These are phyloP conservation scores for Melanargia galathea DNA, from an alignment of 2,888 invertebrate species.

Conservation along the genomic window DNA sequence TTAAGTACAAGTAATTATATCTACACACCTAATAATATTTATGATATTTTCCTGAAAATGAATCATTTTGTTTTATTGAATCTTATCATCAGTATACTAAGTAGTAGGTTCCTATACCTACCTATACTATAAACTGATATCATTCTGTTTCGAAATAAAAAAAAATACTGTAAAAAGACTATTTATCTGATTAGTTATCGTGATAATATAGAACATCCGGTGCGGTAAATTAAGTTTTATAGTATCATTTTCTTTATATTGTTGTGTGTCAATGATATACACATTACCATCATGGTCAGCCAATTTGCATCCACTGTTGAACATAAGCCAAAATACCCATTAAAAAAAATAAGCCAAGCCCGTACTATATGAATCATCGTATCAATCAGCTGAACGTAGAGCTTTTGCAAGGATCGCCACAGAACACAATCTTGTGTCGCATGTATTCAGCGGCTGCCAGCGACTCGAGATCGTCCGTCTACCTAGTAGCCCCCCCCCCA, in stretches of 20 bases:
- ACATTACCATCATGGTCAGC: no score
- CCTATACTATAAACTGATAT: background rate
- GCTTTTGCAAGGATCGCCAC: no score
- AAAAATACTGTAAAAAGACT: background rate
- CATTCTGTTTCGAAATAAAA: background rate
- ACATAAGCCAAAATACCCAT: no score
- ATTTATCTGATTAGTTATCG: conserved; percentile 7
- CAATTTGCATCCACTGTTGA: no score
- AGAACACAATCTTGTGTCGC: no score
- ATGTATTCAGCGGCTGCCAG: no score
- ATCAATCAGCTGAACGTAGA: no score
- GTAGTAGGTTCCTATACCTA: background rate
- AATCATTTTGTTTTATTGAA: conserved; percentile 12
- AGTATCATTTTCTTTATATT: background rate
- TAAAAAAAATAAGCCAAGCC: no score
- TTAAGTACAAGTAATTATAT: background rate
- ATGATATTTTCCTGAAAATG: conserved; percentile 8
- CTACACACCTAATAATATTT: background rate
- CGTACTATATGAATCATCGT: no score
- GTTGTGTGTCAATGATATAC: no score
- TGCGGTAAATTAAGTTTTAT: background rate
- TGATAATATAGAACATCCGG: background rate
- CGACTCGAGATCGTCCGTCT: no score
- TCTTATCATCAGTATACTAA: background rate
- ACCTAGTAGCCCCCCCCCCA: no score